Percentiles rank a stretch among this genome's conserved stretches.
phyloP scores from a whole-genome alignment of 1,140 invertebrate species.

The Drosophila insularis region DNA sequence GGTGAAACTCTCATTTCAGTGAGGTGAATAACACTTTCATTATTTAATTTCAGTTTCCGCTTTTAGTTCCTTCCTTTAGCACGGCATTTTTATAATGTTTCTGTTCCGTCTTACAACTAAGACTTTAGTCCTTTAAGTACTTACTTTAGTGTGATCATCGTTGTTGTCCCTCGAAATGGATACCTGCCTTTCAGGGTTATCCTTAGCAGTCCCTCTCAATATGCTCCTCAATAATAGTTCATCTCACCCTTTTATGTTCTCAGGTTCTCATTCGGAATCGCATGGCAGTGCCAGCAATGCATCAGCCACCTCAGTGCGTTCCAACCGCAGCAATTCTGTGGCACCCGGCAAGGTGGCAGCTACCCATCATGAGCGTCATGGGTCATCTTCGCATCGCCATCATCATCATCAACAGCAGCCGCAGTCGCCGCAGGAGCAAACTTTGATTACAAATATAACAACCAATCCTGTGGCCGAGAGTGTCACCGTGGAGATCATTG shows the following conservation, averaged over 20 bases:
- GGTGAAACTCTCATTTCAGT: constrained; percentile 29
- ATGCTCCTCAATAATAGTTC: neutral
- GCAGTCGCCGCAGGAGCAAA: constrained; percentile 65
- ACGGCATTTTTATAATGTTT: constrained; percentile 26
- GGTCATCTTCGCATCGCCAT: constrained; percentile 59
- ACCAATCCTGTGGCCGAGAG: constrained; percentile 80
- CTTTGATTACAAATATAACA: constrained; percentile 78
- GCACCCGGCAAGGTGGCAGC: constrained; percentile 66
- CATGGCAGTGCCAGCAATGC: constrained; percentile 76
- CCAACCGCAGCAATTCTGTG: constrained; percentile 79
- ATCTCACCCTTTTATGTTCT: neutral
- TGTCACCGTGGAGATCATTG: constrained; percentile 80
- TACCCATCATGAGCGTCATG: constrained; percentile 69
- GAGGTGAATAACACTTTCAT: constrained; percentile 20
- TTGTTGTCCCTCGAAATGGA: constrained; percentile 1
- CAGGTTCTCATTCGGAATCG: constrained; percentile 65
- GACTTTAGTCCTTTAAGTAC: neutral
- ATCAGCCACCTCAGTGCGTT: constrained; percentile 74
- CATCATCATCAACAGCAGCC: constrained; percentile 43
- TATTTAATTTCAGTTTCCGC: constrained; percentile 43
- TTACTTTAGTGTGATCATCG: constrained; percentile 5
- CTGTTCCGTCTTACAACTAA: neutral
- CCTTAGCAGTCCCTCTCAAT: neutral
- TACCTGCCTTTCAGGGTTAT: neutral
- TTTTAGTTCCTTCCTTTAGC: constrained; percentile 46